Evolutionary conservation across 2,113 vertebrate species (phyloP).

Genomic region (Hiodon alosoides): DNA sequence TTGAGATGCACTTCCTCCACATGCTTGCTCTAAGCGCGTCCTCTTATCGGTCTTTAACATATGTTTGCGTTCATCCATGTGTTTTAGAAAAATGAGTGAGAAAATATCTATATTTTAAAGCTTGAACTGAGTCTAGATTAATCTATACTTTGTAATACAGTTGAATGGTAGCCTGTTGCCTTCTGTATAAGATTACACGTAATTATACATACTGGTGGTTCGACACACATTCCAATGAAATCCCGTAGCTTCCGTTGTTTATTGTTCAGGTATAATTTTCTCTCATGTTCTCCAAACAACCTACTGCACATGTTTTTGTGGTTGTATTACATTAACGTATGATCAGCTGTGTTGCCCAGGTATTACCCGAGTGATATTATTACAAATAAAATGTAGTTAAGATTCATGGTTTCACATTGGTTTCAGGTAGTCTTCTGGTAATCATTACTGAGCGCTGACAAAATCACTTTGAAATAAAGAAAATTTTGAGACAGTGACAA

Average conservation of each 20-base stretch:
- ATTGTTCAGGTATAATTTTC: too few relatives aligned
- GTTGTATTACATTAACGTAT: too few relatives aligned
- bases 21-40: neutral
- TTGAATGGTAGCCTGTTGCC: neutral
- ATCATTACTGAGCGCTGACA: constrained; percentile 12
- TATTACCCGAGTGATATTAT: neutral
- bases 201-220: neutral
- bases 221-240: neutral
- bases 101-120: constrained; percentile 2
- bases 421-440: constrained; percentile 6
- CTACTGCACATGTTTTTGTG: too few relatives aligned
- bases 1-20: neutral
- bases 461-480: constrained; percentile 4
- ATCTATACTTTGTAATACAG: neutral
- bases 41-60: neutral
- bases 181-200: neutral
- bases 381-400: neutral
- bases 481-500: neutral
- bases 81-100: neutral
- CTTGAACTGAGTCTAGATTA: neutral
- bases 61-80: neutral
- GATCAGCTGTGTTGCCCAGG: too few relatives aligned
- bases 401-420: constrained; percentile 12
- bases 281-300: too few relatives aligned
- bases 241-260: neutral